Conservation (phyloP, 2,888 invertebrate genomes). For the Ganaspis brasiliensis region DNA sequence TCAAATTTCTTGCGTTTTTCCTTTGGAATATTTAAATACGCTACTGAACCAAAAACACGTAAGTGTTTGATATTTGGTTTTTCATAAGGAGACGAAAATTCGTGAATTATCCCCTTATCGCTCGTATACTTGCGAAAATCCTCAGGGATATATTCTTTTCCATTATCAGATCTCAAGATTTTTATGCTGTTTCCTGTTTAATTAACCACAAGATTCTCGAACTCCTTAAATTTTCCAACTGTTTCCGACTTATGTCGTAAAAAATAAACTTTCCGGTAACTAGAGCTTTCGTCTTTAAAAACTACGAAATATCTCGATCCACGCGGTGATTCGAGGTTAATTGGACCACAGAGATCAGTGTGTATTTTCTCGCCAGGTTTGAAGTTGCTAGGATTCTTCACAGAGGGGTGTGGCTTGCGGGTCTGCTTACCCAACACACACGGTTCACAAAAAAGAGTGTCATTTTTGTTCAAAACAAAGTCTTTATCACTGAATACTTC, state of each 20-base stretch:
- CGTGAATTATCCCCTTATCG: slow-evolving; percentile 46
- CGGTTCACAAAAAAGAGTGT: slow-evolving; percentile 40
- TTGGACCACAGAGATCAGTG: slow-evolving; percentile 35
- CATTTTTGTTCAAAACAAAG: background rate
- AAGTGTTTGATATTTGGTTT: slow-evolving; percentile 61
- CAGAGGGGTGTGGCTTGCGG: slow-evolving; percentile 39
- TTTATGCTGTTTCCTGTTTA: slow-evolving; percentile 45
- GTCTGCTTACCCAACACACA: slow-evolving; percentile 48
- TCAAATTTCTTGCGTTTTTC: slow-evolving; percentile 46
- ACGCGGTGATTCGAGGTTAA: background rate
- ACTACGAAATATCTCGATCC: slow-evolving; percentile 21
- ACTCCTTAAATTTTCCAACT: slow-evolving; percentile 37
- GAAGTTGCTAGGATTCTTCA: background rate
- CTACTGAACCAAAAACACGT: slow-evolving; percentile 62
- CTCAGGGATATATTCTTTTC: slow-evolving; percentile 6
- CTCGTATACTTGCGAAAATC: background rate
- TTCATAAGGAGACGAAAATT: slow-evolving; percentile 44
- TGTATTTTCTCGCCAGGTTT: slow-evolving; percentile 35
- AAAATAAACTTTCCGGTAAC: slow-evolving; percentile 38
- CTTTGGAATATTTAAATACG: slow-evolving; percentile 50
- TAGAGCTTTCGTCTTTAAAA: slow-evolving; percentile 17
- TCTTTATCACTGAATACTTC: background rate
- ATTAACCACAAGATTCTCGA: slow-evolving; percentile 1
- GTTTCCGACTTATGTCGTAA: slow-evolving; percentile 33
- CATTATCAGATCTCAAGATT: slow-evolving; percentile 38